Conservation (phyloP, 2,113 vertebrate genomes). For the Lamprotornis superbus region DNA sequence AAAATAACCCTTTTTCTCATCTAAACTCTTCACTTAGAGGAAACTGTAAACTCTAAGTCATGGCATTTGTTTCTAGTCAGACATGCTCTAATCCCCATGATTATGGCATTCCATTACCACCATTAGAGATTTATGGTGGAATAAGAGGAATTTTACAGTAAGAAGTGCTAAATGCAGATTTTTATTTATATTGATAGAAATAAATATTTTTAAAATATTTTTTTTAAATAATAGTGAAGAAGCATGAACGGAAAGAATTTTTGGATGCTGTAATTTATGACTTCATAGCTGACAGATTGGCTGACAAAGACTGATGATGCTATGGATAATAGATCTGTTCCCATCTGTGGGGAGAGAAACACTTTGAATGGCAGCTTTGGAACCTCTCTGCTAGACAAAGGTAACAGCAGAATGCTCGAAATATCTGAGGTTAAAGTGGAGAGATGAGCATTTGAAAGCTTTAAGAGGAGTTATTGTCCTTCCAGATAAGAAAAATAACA, state of each 20-base stretch:
- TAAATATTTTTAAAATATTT: constrained; percentile 14
- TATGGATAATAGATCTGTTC: constrained; percentile 54
- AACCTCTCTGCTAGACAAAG: constrained; percentile 53
- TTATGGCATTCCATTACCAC: constrained; percentile 36
- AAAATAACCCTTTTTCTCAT: constrained; percentile 59
- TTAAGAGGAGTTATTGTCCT: constrained; percentile 2
- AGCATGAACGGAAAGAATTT: constrained; percentile 14
- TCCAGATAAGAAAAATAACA: background rate
- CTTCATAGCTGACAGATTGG: constrained; percentile 61
- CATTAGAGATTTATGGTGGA: background rate
- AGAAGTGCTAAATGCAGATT: constrained; percentile 16
- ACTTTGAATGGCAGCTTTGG: constrained; percentile 58
- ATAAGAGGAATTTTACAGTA: constrained; percentile 51
- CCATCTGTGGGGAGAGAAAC: constrained; percentile 54
- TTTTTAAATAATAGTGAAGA: constrained; percentile 13
- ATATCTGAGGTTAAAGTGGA: constrained; percentile 15
- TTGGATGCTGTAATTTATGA: constrained; percentile 57
- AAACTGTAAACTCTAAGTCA: constrained; percentile 46
- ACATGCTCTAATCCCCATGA: constrained; percentile 32
- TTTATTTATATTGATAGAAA: constrained; percentile 26
- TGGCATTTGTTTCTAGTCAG: constrained; percentile 63
- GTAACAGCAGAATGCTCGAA: constrained; percentile 48
- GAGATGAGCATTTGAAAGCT: constrained; percentile 2
- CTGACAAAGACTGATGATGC: constrained; percentile 56
- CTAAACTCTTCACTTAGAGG: constrained; percentile 57